Conservation (phyloP, 1,140 invertebrate species). For the Rhagoletis zephyria region DNA sequence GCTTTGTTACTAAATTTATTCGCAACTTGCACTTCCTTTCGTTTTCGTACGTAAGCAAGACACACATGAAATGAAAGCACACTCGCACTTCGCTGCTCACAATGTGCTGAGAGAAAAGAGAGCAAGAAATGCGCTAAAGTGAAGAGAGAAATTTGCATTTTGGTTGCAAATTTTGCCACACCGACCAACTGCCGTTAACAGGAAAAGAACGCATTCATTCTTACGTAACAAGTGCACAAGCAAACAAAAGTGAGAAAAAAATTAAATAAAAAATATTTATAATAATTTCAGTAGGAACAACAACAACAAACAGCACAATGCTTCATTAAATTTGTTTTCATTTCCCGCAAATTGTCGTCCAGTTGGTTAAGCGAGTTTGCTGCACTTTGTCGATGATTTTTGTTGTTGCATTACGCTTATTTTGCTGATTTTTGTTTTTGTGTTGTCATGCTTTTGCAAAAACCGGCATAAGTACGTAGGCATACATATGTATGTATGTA, state of each 20-base stretch:
- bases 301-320: not conserved
- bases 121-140: not conserved
- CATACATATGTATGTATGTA: not conserved
- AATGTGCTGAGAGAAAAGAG: not conserved
- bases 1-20: not conserved
- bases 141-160: not conserved
- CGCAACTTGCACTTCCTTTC: not conserved
- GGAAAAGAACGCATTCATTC: conserved; percentile 2
- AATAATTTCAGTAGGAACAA: not conserved
- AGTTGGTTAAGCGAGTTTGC: not conserved
- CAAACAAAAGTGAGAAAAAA: too few relatives aligned
- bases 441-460: not conserved
- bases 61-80: too few relatives aligned
- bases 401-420: not conserved
- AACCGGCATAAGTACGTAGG: not conserved
- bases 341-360: not conserved
- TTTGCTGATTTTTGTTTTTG: not conserved
- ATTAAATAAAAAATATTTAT: not conserved
- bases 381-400: not conserved
- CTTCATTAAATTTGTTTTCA: not conserved
- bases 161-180: not conserved
- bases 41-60: not conserved
- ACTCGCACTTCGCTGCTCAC: too few relatives aligned
- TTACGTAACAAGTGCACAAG: not conserved
- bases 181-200: not conserved